Evolutionary conservation across 2,888 invertebrate genomes (phyloP).

Genomic region (Polydrusus pterygomalis): DNA sequence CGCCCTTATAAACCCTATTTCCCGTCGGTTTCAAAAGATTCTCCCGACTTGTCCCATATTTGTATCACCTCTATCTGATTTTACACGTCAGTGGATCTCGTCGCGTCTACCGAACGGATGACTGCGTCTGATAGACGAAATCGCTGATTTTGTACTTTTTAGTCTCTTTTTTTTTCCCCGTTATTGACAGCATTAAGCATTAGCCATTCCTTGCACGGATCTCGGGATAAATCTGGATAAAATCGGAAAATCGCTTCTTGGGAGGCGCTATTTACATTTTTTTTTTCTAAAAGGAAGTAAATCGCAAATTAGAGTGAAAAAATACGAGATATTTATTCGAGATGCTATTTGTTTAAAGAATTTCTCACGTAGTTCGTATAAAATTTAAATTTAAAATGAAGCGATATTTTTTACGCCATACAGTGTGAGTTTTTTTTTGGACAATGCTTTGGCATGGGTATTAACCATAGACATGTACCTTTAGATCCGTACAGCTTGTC

Average conservation of each 20-base stretch:
- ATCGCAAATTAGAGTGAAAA: constrained; percentile 17
- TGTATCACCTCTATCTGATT: constrained; percentile 52
- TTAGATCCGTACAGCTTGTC: too few species aligned
- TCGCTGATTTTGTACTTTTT: constrained; percentile 44
- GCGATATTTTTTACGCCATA: too few species aligned
- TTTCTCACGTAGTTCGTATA: neutral
- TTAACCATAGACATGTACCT: too few species aligned
- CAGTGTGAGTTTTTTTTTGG: too few species aligned
- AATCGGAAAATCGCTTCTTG: constrained; percentile 26
- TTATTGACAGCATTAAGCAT: constrained; percentile 40
- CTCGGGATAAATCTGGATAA: constrained; percentile 24
- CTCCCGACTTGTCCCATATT: constrained; percentile 48
- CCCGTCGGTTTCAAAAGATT: constrained; percentile 11
- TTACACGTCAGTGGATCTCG: constrained; percentile 44
- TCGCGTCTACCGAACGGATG: constrained; percentile 40
- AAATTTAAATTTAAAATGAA: too few species aligned
- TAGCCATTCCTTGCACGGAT: constrained; percentile 41
- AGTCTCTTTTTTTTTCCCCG: constrained; percentile 21
- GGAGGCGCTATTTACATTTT: constrained; percentile 24
- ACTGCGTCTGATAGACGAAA: constrained; percentile 43
- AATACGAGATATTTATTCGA: constrained; percentile 26
- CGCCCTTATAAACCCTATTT: constrained; percentile 11
- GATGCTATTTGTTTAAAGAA: neutral
- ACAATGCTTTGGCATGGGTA: too few species aligned
- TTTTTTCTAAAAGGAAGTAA: constrained; percentile 13